Conservation (phyloP, 2,113 vertebrate species). For the Oreochromis aureus region DNA sequence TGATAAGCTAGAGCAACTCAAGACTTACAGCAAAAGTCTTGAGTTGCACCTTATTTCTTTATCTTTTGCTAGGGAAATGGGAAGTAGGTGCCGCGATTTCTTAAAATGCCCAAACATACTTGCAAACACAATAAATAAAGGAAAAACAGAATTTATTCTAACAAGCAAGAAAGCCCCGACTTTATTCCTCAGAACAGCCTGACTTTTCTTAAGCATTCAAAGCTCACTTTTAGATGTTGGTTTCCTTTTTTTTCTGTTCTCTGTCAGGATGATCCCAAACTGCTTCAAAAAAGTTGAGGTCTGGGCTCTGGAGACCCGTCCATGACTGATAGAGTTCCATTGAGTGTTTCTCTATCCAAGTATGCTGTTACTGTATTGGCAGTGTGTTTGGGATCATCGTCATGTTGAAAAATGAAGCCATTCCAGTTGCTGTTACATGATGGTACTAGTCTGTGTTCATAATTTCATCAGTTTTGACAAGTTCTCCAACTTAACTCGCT, state of each 20-base stretch:
- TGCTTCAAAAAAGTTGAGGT: neutral
- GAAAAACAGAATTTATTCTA: neutral
- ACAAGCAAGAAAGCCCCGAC: neutral
- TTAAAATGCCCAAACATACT: neutral
- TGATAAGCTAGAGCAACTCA: neutral
- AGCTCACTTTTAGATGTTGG: neutral
- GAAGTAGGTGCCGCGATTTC: neutral
- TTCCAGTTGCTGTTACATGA: neutral
- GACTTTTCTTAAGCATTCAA: neutral
- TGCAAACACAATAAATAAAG: neutral
- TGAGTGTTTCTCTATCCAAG: neutral
- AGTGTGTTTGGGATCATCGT: neutral
- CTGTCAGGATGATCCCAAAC: neutral
- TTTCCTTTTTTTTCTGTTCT: neutral
- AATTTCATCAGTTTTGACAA: neutral
- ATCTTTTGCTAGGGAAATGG: neutral
- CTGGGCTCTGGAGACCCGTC: neutral
- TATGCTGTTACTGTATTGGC: neutral
- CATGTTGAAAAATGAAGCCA: neutral
- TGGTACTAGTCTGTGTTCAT: neutral
- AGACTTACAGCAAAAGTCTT: neutral
- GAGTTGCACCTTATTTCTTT: neutral
- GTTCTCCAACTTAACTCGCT: neutral
- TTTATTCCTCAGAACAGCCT: neutral
- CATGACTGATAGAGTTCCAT: neutral